A percentile compares a stretch with the other conserved stretches of the same genome.
Evolutionary conservation across 2,888 invertebrate species (phyloP).

Genomic region (Lymantria monacha): DNA sequence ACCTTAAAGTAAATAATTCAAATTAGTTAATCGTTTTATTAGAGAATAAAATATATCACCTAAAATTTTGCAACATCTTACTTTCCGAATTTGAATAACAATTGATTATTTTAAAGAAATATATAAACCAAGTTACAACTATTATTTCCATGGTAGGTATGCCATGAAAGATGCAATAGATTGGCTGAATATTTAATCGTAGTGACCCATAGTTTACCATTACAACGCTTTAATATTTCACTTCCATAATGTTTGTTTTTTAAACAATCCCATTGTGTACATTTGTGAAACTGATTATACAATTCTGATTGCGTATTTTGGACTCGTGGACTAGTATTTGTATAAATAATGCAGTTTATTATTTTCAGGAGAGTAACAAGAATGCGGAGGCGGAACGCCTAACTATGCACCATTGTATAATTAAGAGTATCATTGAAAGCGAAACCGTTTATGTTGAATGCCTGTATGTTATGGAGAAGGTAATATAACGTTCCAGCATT

Average conservation of each 20-base stretch:
- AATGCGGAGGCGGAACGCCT: constrained; percentile 89
- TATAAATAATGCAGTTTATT: constrained; percentile 13
- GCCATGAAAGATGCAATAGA: constrained; percentile 26
- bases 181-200: constrained; percentile 16
- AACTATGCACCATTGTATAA: constrained; percentile 93
- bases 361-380: constrained; percentile 68
- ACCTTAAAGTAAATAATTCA: constrained; percentile 39
- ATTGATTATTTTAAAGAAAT: constrained; percentile 33
- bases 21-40: neutral
- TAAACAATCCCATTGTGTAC: constrained; percentile 49
- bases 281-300: constrained; percentile 34
- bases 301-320: constrained; percentile 26
- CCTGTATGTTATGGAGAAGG: constrained; percentile 93
- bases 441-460: constrained; percentile 95
- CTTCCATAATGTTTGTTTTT: constrained; percentile 37
- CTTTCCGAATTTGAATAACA: constrained; percentile 52
- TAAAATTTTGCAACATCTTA: constrained; percentile 34
- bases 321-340: constrained; percentile 10
- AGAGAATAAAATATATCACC: neutral
- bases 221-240: constrained; percentile 29
- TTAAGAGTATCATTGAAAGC: constrained; percentile 94
- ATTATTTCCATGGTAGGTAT: constrained; percentile 37
- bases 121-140: constrained; percentile 29
- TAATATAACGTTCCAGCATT: constrained; percentile 46
- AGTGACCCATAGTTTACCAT: constrained; percentile 21